These are phyloP conservation scores for Autographa gamma DNA, from an alignment of 2,888 invertebrate genomes.

Conservation along the genomic window DNA sequence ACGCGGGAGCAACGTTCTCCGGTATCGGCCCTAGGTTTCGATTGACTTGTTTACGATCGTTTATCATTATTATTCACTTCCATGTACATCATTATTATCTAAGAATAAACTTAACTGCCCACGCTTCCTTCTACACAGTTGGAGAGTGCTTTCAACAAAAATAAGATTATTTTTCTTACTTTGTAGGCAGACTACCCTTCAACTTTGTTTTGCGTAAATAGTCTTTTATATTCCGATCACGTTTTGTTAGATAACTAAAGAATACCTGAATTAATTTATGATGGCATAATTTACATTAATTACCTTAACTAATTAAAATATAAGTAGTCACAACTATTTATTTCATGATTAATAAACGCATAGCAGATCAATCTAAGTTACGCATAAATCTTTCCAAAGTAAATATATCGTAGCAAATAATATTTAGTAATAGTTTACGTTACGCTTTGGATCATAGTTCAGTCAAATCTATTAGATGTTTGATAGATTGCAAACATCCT, in stretches of 20 bases:
- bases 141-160: constrained; percentile 33
- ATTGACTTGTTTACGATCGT: constrained; percentile 82
- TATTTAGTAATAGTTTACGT: constrained; percentile 51
- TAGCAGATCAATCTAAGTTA: constrained; percentile 20
- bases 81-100: constrained; percentile 73
- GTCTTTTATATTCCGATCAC: constrained; percentile 16
- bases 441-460: constrained; percentile 47
- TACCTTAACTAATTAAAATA: constrained; percentile 17
- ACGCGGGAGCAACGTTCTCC: constrained; percentile 79
- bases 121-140: constrained; percentile 68
- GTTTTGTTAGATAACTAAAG: constrained; percentile 28
- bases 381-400: constrained; percentile 26
- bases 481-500: constrained; percentile 60
- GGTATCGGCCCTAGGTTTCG: constrained; percentile 77
- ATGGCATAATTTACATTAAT: constrained; percentile 37
- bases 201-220: background rate
- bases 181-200: background rate
- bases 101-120: constrained; percentile 79
- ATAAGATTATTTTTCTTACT: background rate
- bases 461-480: constrained; percentile 55
- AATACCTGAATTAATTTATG: constrained; percentile 8
- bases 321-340: constrained; percentile 12
- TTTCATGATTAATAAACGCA: constrained; percentile 19
- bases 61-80: constrained; percentile 76
- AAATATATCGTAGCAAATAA: constrained; percentile 38